A percentile compares a stretch with the other conserved stretches of the same genome.
phyloP scores from a whole-genome alignment of 2,797 vertebrate species.

The Micrastur ruficollis region DNA sequence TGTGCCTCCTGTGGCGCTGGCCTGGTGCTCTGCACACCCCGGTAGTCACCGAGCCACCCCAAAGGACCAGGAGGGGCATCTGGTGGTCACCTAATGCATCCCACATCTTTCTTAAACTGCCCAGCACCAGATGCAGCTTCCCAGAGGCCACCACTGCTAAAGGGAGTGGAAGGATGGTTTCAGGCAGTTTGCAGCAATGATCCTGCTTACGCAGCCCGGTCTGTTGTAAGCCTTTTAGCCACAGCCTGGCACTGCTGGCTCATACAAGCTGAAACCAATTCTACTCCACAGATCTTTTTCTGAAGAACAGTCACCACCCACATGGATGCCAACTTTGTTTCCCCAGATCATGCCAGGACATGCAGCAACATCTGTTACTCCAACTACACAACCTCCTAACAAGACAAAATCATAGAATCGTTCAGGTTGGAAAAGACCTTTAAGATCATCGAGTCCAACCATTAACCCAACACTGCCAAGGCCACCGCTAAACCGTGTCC shows the following conservation, averaged over 20 bases:
- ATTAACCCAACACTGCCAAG: too few species aligned
- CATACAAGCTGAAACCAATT: background rate
- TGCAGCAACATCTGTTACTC: background rate
- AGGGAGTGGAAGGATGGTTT: rapidly evolving
- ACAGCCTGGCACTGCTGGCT: background rate
- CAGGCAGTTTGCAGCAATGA: background rate
- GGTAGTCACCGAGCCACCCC: background rate
- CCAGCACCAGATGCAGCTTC: background rate
- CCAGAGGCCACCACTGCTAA: background rate
- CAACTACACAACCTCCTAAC: background rate
- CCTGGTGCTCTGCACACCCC: background rate
- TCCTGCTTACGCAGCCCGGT: background rate
- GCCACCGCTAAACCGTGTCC: too few species aligned
- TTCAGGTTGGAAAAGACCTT: too few species aligned
- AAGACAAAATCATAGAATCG: too few species aligned
- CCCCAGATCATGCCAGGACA: background rate
- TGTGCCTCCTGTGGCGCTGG: background rate
- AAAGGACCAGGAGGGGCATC: background rate
- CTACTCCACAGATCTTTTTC: background rate
- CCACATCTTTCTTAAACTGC: background rate
- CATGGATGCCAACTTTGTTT: background rate
- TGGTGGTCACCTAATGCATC: background rate
- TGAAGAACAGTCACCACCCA: background rate
- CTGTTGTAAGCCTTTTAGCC: background rate
- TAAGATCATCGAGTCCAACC: too few species aligned